Evolutionary conservation across 1,140 invertebrate species (phyloP).

Genomic region (Euura lappo): DNA sequence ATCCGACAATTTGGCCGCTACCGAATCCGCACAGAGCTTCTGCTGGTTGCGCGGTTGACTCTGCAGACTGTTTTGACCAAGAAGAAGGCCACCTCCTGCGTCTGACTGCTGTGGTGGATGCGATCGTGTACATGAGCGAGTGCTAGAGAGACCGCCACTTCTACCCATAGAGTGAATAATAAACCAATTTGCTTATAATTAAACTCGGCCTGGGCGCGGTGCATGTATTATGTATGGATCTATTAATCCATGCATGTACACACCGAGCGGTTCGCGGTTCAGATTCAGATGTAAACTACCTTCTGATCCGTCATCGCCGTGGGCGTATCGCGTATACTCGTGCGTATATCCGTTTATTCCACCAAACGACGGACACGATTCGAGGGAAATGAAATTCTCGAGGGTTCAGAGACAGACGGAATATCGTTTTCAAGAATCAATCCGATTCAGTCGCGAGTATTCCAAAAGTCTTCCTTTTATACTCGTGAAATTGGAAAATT

Average conservation of each 20-base stretch:
- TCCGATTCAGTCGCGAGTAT: too few relatives aligned
- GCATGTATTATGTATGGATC: background rate
- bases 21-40: background rate
- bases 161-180: conserved; percentile 38
- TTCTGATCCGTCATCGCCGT: background rate
- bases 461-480: too few relatives aligned
- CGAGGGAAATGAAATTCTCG: too few relatives aligned
- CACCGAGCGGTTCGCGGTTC: background rate
- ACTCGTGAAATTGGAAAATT: too few relatives aligned
- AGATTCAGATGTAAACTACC: background rate
- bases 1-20: background rate
- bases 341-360: too few relatives aligned
- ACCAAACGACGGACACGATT: too few relatives aligned
- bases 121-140: too few relatives aligned
- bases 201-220: background rate
- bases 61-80: background rate
- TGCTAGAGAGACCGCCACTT: background rate
- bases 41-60: background rate
- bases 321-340: background rate
- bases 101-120: background rate
- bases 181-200: conserved; percentile 40
- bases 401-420: too few relatives aligned
- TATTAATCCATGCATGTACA: background rate
- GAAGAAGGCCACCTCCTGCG: background rate
- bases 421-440: too few relatives aligned